Evolutionary conservation across 2,113 vertebrate species (phyloP), one percentile per base, ranked within the genome.

Genomic region (Scalopus aquaticus): DNA sequence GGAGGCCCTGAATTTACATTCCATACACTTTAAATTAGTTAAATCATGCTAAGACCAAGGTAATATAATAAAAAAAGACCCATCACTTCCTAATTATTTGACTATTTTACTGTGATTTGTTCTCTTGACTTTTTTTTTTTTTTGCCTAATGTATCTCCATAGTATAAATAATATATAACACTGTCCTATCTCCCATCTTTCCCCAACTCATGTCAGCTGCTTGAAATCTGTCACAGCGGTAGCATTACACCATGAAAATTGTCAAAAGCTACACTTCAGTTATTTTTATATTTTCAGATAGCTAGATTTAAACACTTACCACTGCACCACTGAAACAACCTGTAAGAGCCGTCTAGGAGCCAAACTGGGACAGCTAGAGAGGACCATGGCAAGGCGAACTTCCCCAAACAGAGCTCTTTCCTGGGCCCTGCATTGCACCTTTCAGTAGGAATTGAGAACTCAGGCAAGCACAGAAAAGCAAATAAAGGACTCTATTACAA

Each of bases 401-500:
- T 84, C 42, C 24, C 30, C 67, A 12, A 64, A 88, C 19, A 60
- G 8, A 64, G 60, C 32, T 60, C 46, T 91, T 54, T 79, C 39
- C 44, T 58, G 17, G 72, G 42, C n/a, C 39, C 12, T 5, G 19
- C 22, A 67, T 4, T 60, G 39, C 6, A 83, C 62, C 22, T 88
- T 78, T 65, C 11, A 4, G 49, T 56, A 82, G 24, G 44, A 82
- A 94, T 74, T 85, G 35, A 73, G 44, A 67, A 62, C n/a, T 77
- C 37, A 89, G 60, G 19, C 58, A 88, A 85, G 46, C 17, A 64
- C n/a, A n/a, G 51, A 49, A 84, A 79, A 78, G 17, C 64, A 88
- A 94, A 90, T 30, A 80, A 94, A 51, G 17, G 30, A 72, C 20
- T 76, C 60, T 24, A 22, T 73, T 91, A 78, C 67, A 89, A 86